Base-by-base conservation (phyloP, 2,888 invertebrate species). In the Caenorhabditis sulstoni region DNA sequence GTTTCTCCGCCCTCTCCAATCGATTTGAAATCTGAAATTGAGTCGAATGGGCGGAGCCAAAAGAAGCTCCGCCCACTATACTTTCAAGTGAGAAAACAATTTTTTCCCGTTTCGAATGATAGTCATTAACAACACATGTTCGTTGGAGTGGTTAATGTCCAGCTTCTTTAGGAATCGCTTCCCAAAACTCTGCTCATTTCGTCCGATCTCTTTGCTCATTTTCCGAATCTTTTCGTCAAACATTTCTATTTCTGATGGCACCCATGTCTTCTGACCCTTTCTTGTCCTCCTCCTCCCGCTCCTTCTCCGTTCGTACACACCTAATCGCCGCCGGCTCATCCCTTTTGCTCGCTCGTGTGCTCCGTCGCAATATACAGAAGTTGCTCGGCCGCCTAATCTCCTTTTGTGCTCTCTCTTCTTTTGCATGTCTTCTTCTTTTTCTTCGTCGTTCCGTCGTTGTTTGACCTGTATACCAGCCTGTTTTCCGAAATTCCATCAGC, bases 281-380 rank as follows among this genome's bases (percentile, higher is more conserved):
- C 47, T n/a, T n/a, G n/a, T 18, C 23, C 23, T 49, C 22, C 49
- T 39, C n/a, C 44, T 3, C 18, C 9, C 22, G 22, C 14, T 22
- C 49, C 11, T 2, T 18, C 47, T 37, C 41, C 20, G 16, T 49
- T 18, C 45, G 29, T 47, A 45, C 66, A 55, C 66, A 53, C 66
- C 55, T 66, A 66, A 66, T 66, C 66, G 52, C 52, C 18, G 29
- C 23, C 22, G 47, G 66, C 66, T 66, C 66, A 66, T 66, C 66
- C 66, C 11, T 14, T 23, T 35, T 20, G 49, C 12, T 37, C 44
- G 29, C 29, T 29, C 29, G 29, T 45, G 66, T 66, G 66, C 57
- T 55, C 66, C 45, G 44, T 29, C 55, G 35, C n/a, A n/a, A n/a
- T n/a, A 65, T 57, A 47, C 66, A 55, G 47, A 55, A 55, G 66